Conservation (phyloP, 1,140 invertebrate species). For the Neelides sp. region DNA sequence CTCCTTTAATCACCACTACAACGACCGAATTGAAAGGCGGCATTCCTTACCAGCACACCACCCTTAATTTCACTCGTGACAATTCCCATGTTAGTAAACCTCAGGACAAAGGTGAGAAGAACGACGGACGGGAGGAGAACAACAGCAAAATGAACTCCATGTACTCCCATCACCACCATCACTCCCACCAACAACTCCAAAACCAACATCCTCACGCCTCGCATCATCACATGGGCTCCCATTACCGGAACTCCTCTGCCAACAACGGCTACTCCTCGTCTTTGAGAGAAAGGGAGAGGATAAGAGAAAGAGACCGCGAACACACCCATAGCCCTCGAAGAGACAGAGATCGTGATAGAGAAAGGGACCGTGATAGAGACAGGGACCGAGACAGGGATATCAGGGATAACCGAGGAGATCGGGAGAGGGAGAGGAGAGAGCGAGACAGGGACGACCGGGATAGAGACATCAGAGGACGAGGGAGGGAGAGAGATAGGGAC, state of each 20-base stretch:
- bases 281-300: too few species aligned
- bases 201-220: neutral
- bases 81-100: conserved; percentile 7
- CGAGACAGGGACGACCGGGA: conserved; percentile 4
- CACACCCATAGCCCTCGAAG: too few species aligned
- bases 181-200: neutral
- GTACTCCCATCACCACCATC: too few species aligned
- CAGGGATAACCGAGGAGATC: conserved; percentile 31
- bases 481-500: conserved; percentile 19
- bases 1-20: conserved; percentile 10
- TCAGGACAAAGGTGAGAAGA: too few species aligned
- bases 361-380: conserved; percentile 17
- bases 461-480: conserved; percentile 7
- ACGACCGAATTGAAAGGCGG: neutral
- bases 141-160: too few species aligned
- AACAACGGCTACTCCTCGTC: too few species aligned
- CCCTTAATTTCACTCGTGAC: conserved; percentile 12
- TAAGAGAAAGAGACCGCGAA: too few species aligned
- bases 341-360: conserved; percentile 7
- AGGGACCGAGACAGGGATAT: conserved; percentile 12
- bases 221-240: too few species aligned
- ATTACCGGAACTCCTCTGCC: too few species aligned
- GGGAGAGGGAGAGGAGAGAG: neutral
- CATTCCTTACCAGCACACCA: conserved; percentile 17
- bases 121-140: too few species aligned